Evolutionary conservation across 92 coral and sea anemone genomes (phyloP).

Genomic region (Plumapathes pennacea): DNA sequence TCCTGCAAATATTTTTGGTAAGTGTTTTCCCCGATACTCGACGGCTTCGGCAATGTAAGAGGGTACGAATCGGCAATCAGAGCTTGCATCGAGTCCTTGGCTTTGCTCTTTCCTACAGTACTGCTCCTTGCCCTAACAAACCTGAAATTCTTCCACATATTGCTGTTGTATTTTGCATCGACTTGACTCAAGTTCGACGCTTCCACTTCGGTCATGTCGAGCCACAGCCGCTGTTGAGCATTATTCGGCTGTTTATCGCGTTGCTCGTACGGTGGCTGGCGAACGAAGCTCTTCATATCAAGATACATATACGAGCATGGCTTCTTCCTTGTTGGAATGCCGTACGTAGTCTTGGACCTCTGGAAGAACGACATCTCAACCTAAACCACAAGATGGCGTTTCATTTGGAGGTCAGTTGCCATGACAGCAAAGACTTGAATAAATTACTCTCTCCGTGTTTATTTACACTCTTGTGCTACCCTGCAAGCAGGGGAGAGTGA

Average conservation of each 20-base stretch:
- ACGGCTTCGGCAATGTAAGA: conserved; percentile 64
- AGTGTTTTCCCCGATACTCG: conserved; percentile 64
- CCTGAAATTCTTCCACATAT: conserved; percentile 89
- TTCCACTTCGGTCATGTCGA: conserved; percentile 65
- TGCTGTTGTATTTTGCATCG: conserved; percentile 77
- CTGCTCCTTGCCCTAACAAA: conserved; percentile 75
- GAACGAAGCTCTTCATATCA: conserved; percentile 66
- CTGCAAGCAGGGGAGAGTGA: too few relatives aligned
- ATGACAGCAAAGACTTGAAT: too few relatives aligned
- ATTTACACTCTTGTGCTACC: too few relatives aligned
- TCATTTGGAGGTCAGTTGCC: too few relatives aligned
- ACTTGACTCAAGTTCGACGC: conserved; percentile 49
- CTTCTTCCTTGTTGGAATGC: conserved; percentile 56
- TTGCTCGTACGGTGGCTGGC: conserved; percentile 63
- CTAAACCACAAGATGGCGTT: too few relatives aligned
- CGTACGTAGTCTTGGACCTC: conserved; percentile 67
- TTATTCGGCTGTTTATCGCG: conserved; percentile 67
- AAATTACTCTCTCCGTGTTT: too few relatives aligned
- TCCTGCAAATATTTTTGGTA: conserved; percentile 65
- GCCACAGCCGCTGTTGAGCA: conserved; percentile 78
- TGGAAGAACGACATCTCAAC: conserved; percentile 76
- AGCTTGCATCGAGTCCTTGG: conserved; percentile 3
- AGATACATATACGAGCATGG: conserved; percentile 47
- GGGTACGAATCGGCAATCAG: conserved; percentile 74
- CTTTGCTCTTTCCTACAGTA: conserved; percentile 7